Conservation (phyloP, 2,113 vertebrate species). For the Scophthalmus maximus region DNA sequence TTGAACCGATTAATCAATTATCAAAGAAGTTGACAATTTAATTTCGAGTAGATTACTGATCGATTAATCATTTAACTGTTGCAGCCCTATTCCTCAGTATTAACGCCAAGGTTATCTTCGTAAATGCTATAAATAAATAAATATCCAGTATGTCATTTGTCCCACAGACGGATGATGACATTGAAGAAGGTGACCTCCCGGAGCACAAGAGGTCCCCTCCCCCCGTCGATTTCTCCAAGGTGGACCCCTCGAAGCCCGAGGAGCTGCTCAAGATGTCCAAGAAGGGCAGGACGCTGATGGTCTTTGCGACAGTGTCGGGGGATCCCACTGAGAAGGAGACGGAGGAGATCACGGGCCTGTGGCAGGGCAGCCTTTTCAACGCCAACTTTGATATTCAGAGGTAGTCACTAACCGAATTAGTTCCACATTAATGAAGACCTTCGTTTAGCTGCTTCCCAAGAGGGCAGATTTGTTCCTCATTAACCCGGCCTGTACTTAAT, state of each 20-base stretch:
- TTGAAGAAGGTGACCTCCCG: constrained; percentile 95
- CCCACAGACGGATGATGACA: constrained; percentile 93
- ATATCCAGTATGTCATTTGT: neutral
- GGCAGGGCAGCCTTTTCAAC: constrained; percentile 98
- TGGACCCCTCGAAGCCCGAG: constrained; percentile 93
- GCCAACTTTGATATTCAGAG: constrained; percentile 97
- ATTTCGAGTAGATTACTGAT: too few relatives aligned
- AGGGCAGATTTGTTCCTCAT: neutral
- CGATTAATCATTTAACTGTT: too few relatives aligned
- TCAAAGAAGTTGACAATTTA: too few relatives aligned
- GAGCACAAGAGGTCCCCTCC: constrained; percentile 92
- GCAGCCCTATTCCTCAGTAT: too few relatives aligned
- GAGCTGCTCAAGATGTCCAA: constrained; percentile 94
- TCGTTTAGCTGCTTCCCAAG: neutral
- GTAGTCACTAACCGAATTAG: constrained; percentile 68
- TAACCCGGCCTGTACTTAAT: neutral
- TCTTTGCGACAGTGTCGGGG: constrained; percentile 93
- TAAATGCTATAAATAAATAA: too few relatives aligned
- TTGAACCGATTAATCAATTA: too few relatives aligned
- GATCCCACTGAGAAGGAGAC: constrained; percentile 95
- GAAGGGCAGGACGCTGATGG: constrained; percentile 96
- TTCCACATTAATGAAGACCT: neutral
- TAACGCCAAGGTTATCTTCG: too few relatives aligned
- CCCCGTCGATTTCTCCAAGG: constrained; percentile 92
- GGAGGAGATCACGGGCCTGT: constrained; percentile 93